A percentile compares a stretch with the other conserved stretches of the same genome.
phyloP scores from a whole-genome alignment of 2,797 vertebrate species.

The Poecilia gillii region DNA sequence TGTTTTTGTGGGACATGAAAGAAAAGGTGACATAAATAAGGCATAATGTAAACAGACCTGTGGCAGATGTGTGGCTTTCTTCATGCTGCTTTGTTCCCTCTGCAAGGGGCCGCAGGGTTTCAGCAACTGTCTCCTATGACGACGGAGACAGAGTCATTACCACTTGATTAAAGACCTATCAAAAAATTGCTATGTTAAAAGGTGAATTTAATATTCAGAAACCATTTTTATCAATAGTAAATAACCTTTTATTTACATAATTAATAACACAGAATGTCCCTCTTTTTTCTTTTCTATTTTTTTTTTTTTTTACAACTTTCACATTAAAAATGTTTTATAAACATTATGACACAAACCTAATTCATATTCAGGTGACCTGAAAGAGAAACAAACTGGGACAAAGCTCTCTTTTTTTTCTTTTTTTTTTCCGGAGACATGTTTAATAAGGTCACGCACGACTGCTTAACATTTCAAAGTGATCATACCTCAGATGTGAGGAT shows the following conservation, averaged over 20 bases:
- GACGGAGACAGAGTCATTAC: conserved; percentile 16
- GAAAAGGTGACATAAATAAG: neutral
- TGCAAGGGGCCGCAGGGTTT: conserved; percentile 70
- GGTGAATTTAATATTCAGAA: too few relatives aligned
- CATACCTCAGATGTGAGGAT: conserved; percentile 85
- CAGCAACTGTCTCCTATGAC: conserved; percentile 65
- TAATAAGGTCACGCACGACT: conserved; percentile 33
- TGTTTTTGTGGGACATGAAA: neutral
- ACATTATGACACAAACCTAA: conserved; percentile 44
- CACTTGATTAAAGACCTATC: neutral
- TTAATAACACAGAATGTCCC: neutral
- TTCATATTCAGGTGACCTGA: conserved; percentile 59
- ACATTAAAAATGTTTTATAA: neutral
- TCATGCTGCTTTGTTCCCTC: conserved; percentile 60
- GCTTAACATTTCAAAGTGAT: conserved; percentile 12
- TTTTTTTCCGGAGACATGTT: conserved; percentile 24
- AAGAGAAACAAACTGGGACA: conserved; percentile 51
- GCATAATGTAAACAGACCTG: conserved; percentile 46
- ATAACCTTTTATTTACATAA: too few relatives aligned
- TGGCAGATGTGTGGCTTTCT: conserved; percentile 30
- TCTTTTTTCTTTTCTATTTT: neutral
- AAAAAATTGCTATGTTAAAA: neutral
- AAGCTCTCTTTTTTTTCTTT: conserved; percentile 16
- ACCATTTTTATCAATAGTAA: too few relatives aligned
- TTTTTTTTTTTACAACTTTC: neutral